Evolutionary conservation across 2,113 vertebrate genomes (phyloP).

Genomic region (Furnarius figulus): DNA sequence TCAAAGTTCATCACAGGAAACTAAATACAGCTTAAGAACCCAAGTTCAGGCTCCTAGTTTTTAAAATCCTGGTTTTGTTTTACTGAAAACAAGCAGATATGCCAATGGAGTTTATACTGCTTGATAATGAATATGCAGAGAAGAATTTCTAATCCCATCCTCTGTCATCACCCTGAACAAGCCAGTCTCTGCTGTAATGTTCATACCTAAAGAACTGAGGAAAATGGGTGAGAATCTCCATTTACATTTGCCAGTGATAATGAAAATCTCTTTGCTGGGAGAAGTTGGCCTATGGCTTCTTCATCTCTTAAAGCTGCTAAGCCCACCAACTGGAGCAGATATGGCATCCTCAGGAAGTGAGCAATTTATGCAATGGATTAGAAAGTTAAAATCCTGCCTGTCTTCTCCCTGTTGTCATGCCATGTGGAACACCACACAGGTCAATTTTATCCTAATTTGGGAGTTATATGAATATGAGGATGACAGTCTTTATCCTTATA

Average conservation of each 20-base stretch:
- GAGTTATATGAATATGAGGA: not conserved
- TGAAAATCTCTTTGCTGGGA: not conserved
- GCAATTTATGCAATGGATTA: not conserved
- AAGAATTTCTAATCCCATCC: not conserved
- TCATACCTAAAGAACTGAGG: not conserved
- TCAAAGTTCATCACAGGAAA: not conserved
- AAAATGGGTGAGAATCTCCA: not conserved
- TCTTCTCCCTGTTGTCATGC: not conserved
- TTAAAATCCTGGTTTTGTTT: not conserved
- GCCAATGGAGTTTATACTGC: not conserved
- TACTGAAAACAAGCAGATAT: not conserved
- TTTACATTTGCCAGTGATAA: not conserved
- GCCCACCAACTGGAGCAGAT: not conserved
- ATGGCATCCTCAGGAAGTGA: not conserved
- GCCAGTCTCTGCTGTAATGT: not conserved
- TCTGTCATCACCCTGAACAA: not conserved
- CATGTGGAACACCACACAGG: not conserved
- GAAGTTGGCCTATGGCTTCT: not conserved
- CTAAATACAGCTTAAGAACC: not conserved
- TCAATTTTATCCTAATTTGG: not conserved
- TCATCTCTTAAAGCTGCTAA: not conserved
- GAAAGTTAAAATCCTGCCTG: not conserved
- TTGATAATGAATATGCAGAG: not conserved
- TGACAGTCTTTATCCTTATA: not conserved
- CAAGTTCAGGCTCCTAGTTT: not conserved